Evolutionary conservation across 2,113 vertebrate genomes (phyloP).

Genomic region (Tympanuchus pallidicinctus): DNA sequence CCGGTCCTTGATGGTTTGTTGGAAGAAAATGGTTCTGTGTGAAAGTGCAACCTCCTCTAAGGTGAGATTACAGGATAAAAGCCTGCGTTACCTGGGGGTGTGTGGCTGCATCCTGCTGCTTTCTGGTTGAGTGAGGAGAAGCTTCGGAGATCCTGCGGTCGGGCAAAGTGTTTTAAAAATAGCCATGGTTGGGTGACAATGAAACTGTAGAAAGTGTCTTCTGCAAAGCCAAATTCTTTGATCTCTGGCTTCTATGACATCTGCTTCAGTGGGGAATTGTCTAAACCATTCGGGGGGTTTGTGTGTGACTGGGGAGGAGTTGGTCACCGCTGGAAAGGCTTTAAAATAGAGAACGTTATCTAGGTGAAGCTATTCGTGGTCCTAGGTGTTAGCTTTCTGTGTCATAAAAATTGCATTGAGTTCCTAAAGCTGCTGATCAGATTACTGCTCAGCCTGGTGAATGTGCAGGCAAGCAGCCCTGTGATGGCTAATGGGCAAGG

Average conservation of each 20-base stretch:
- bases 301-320: not conserved
- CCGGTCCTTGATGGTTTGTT: rapidly evolving
- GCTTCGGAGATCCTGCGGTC: slow-evolving; percentile 36
- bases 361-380: not conserved
- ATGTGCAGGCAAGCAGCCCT: rapidly evolving
- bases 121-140: not conserved
- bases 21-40: not conserved
- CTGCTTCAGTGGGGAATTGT: not conserved
- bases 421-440: not conserved
- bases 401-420: not conserved
- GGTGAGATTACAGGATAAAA: not conserved
- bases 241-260: not conserved
- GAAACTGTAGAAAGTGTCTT: slow-evolving; percentile 59
- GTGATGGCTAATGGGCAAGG: rapidly evolving
- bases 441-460: not conserved
- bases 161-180: not conserved
- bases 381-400: not conserved
- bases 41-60: not conserved
- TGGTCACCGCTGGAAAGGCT: not conserved
- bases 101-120: not conserved
- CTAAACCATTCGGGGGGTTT: not conserved
- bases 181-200: not conserved
- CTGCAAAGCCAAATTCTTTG: not conserved
- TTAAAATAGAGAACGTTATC: not conserved
- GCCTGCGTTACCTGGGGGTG: not conserved